Evolutionary conservation across 2,113 vertebrate genomes (phyloP), one percentile per base, ranked within the genome.

Genomic region (Polypterus senegalus): DNA sequence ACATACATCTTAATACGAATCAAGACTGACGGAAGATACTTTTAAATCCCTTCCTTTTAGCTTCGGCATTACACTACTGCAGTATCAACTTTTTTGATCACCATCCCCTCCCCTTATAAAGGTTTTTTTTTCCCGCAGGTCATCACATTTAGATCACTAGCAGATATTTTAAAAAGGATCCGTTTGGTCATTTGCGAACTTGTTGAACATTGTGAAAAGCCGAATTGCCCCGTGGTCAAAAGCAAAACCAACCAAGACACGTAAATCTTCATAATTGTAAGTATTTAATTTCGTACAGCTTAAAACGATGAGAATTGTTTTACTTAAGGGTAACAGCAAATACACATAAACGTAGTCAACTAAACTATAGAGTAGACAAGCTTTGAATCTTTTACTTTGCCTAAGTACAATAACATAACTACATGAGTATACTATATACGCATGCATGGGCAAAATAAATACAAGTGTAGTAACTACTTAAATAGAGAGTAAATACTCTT

Each of bases 141-240:
- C 73, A 71, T 71, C 71, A 71, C 69, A 70, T 70, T 67, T 58
- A 67, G 70, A 68, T 70, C 66, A 67, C 67, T 65, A 7, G 63
- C 62, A 43, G 51, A 46, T 61, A 46, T 72, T 73, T 82, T 84
- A 79, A 84, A 81, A 73, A 77, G 75, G 74, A 70, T 66, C 68
- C 60, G 65, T 11, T 27, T 58, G 67, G 47, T 77, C 78, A 70
- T 65, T 79, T 73, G 67, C 65, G 81, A 83, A 85, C 83, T 84
- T 85, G 84, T 86, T 85, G 79, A 79, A 66, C 74, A 67, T 74
- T 64, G 65, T 65, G 11, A 62, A 64, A 74, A 70, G 49, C 55
- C 61, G 65, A 46, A 66, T 27, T 27, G 62, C 48, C 60, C 60
- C 54, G 48, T 8, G 51, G 51, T 8, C 10, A 11, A 53, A 60